Percentiles rank a stretch among this genome's conserved stretches.
Conservation (phyloP, 2,797 vertebrate species). For the Manis pentadactyla region DNA sequence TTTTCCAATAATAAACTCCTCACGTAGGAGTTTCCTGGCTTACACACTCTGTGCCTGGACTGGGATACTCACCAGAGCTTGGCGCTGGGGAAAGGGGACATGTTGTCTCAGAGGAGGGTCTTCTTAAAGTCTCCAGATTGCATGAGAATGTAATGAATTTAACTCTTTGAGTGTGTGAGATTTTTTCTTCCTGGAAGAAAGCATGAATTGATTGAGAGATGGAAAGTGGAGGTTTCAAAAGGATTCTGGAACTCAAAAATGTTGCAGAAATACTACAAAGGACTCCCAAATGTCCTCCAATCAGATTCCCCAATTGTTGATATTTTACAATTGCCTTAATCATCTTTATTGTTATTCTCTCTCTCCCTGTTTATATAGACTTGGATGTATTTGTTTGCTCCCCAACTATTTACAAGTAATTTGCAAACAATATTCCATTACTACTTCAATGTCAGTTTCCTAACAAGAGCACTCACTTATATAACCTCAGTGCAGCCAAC, state of each 20-base stretch:
- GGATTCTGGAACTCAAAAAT: not conserved
- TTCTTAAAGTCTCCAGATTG: not conserved
- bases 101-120: not conserved
- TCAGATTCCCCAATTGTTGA: not conserved
- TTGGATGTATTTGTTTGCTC: not conserved
- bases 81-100: not conserved
- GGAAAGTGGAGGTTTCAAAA: not conserved
- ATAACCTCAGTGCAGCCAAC: not conserved
- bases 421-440: not conserved
- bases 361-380: not conserved
- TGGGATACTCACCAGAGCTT: not conserved
- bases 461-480: not conserved
- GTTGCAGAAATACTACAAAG: not conserved
- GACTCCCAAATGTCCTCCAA: not conserved
- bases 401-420: not conserved
- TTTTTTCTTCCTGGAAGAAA: not conserved
- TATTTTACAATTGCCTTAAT: not conserved
- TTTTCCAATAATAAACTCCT: not conserved
- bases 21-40: not conserved
- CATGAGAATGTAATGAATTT: not conserved
- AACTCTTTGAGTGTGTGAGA: not conserved
- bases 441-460: not conserved
- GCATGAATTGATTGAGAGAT: not conserved
- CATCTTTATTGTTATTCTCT: not conserved
- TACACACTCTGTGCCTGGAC: not conserved